phyloP scores from a whole-genome alignment of 2,113 vertebrate genomes.

The Hippopotamus amphibius region DNA sequence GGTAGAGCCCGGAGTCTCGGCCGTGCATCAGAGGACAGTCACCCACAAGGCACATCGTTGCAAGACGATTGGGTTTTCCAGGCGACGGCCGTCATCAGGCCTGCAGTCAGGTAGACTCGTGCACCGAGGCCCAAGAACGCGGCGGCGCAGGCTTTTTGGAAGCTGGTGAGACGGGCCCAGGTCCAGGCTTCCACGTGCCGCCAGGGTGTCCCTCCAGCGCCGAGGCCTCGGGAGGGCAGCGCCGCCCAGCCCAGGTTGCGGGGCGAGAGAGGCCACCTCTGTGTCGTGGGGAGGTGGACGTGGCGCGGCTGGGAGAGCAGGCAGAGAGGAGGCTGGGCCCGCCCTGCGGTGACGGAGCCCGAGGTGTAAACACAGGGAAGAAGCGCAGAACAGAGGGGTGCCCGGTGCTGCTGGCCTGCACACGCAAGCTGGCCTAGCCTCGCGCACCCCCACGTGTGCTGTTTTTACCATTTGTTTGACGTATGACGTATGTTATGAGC shows the following conservation, averaged over 20 bases:
- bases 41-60: neutral
- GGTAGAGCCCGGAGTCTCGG: neutral
- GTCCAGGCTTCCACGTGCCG: neutral
- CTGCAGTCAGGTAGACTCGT: neutral
- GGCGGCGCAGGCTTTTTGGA: neutral
- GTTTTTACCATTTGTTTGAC: neutral
- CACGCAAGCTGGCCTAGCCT: neutral
- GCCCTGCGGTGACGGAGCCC: neutral
- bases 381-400: neutral
- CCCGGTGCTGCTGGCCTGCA: neutral
- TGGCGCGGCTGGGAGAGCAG: neutral
- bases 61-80: neutral
- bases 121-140: neutral
- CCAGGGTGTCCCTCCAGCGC: neutral
- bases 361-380: neutral
- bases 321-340: too few species aligned
- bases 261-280: neutral
- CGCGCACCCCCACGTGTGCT: neutral
- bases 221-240: neutral
- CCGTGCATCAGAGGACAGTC: neutral
- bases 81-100: neutral
- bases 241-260: accelerated
- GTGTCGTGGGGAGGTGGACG: neutral
- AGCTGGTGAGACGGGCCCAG: neutral
- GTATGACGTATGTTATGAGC: neutral